These are phyloP conservation scores for Leucoraja erinaceus DNA, from an alignment of 2,113 vertebrate species.

Conservation along the genomic window DNA sequence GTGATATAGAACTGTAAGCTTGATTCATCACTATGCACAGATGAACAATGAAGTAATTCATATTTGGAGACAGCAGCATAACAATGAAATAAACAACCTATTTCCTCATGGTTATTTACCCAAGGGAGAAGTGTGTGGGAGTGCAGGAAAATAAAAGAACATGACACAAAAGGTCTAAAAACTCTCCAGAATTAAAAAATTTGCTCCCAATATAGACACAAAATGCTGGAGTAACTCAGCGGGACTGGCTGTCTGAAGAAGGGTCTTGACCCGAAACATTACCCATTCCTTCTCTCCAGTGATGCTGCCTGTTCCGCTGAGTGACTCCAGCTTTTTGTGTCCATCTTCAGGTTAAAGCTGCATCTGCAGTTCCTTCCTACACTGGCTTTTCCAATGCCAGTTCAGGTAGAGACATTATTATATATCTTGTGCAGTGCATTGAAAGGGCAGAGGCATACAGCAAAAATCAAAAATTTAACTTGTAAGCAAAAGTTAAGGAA, in stretches of 20 bases:
- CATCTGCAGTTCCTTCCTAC: too few relatives aligned
- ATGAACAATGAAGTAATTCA: not conserved
- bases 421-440: not conserved
- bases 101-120: not conserved
- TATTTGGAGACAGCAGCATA: not conserved
- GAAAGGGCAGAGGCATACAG: not conserved
- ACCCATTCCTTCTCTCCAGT: too few relatives aligned
- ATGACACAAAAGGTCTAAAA: not conserved
- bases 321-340: too few relatives aligned
- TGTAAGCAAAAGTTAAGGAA: slow-evolving; percentile 29
- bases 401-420: not conserved
- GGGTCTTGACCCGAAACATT: too few relatives aligned
- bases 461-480: slow-evolving; percentile 8
- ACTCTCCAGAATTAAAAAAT: not conserved
- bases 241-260: too few relatives aligned
- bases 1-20: not conserved
- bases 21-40: not conserved
- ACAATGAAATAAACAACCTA: not conserved
- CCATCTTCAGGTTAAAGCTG: too few relatives aligned
- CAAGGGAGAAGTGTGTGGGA: not conserved
- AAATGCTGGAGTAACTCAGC: too few relatives aligned
- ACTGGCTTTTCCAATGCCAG: not conserved
- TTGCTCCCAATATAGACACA: not conserved
- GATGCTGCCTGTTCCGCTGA: too few relatives aligned
- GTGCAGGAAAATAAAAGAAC: not conserved